Conservation (phyloP, 1,140 invertebrate species). For the Lordiphosa stackelbergi region DNA sequence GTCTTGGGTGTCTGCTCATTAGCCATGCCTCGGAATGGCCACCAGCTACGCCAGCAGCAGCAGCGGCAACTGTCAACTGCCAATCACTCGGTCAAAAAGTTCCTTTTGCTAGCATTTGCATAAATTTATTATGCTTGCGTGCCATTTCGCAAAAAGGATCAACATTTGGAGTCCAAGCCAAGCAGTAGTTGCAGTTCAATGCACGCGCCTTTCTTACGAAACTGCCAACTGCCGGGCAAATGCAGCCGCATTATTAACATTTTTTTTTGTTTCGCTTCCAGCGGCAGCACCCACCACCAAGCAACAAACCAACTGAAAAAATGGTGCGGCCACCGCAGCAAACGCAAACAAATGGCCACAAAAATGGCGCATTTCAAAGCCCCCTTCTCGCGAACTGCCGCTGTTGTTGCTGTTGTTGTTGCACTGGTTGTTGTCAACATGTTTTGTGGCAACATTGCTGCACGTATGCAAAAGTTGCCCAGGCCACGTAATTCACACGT, state of each 20-base stretch:
- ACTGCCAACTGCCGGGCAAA: slow-evolving; percentile 41
- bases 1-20: slow-evolving; percentile 52
- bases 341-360: slow-evolving; percentile 68
- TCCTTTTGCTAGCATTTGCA: slow-evolving; percentile 47
- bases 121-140: slow-evolving; percentile 60
- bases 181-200: slow-evolving; percentile 48
- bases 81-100: slow-evolving; percentile 36
- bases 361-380: slow-evolving; percentile 72
- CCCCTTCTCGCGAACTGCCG: slow-evolving; percentile 11
- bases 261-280: slow-evolving; percentile 26
- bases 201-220: slow-evolving; percentile 51
- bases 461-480: slow-evolving; percentile 64
- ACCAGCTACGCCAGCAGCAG: slow-evolving; percentile 9
- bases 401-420: slow-evolving; percentile 40
- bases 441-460: slow-evolving; percentile 62
- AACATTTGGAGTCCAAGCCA: slow-evolving; percentile 13
- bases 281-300: slow-evolving; percentile 36
- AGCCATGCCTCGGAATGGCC: slow-evolving; percentile 48
- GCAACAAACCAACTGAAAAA: slow-evolving; percentile 43
- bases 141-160: slow-evolving; percentile 53
- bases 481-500: slow-evolving; percentile 72
- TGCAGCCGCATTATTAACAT: slow-evolving; percentile 70
- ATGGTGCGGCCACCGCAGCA: slow-evolving; percentile 46
- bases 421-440: slow-evolving; percentile 40
- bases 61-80: slow-evolving; percentile 36